These are phyloP conservation scores for Galeopterus variegatus DNA, from an alignment of 2,113 vertebrate genomes.

Conservation along the genomic window DNA sequence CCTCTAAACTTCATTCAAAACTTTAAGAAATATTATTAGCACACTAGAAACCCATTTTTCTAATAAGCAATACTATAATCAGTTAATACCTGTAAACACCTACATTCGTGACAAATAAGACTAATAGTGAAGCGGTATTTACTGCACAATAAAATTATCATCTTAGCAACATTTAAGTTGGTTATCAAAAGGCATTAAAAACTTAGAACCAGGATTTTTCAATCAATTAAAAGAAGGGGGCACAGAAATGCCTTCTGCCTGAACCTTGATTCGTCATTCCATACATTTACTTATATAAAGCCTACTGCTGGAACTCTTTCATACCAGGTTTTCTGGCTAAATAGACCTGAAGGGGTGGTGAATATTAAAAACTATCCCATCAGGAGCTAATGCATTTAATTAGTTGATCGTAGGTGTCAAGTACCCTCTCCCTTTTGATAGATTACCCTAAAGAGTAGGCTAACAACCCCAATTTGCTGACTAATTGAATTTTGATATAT, in stretches of 20 bases:
- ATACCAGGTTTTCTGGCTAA: conserved; percentile 37
- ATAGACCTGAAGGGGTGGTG: conserved; percentile 16
- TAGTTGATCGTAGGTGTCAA: conserved; percentile 82
- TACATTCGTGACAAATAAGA: conserved; percentile 53
- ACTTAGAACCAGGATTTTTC: conserved; percentile 30
- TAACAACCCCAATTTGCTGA: conserved; percentile 88
- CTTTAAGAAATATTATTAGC: conserved; percentile 23
- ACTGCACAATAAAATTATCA: conserved; percentile 39
- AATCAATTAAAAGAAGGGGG: conserved; percentile 27
- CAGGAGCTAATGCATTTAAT: conserved; percentile 80
- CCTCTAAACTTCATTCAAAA: conserved; percentile 41
- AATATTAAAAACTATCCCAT: conserved; percentile 72
- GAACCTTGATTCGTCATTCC: conserved; percentile 40
- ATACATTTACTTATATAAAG: conserved; percentile 35
- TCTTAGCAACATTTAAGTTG: conserved; percentile 32
- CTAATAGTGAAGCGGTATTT: conserved; percentile 39
- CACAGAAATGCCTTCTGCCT: conserved; percentile 14
- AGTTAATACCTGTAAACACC: conserved; percentile 20
- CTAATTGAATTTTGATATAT: conserved; percentile 88
- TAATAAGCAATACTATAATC: conserved; percentile 15
- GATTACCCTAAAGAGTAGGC: conserved; percentile 79
- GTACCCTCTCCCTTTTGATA: conserved; percentile 71
- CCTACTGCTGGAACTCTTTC: not conserved
- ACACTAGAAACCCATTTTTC: conserved; percentile 19
- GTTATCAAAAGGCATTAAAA: conserved; percentile 24